Conservation (phyloP, 2,113 vertebrate species). For the Oreochromis tanganicae region DNA sequence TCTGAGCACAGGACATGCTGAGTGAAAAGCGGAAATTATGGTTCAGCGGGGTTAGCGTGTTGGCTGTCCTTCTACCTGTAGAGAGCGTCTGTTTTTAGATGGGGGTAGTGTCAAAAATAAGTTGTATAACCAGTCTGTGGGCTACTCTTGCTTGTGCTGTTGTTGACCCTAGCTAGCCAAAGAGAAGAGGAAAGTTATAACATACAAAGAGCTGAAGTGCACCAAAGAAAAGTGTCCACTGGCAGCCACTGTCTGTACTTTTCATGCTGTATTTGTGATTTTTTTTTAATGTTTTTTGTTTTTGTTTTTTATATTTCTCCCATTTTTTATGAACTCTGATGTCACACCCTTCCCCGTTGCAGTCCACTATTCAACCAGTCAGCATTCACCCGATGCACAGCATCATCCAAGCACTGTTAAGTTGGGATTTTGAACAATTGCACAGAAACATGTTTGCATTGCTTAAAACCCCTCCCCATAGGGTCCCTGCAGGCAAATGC, state of each 20-base stretch:
- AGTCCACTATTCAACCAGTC: background rate
- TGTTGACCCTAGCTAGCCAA: background rate
- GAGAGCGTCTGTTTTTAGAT: background rate
- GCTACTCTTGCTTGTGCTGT: background rate
- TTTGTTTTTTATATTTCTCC: background rate
- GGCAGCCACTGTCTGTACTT: background rate
- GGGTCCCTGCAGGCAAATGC: background rate
- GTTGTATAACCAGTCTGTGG: background rate
- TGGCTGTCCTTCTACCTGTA: background rate
- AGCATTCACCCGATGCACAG: background rate
- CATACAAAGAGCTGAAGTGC: background rate
- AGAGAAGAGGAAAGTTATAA: background rate
- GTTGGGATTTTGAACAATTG: background rate
- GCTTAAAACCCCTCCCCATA: background rate
- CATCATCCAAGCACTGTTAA: background rate
- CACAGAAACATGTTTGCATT: background rate
- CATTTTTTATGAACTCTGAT: background rate
- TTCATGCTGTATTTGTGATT: background rate
- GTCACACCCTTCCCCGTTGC: background rate
- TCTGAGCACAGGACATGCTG: background rate
- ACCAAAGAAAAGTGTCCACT: background rate
- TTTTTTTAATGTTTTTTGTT: background rate
- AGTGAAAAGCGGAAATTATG: background rate
- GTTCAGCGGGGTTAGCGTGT: background rate
- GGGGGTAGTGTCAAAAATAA: background rate